phyloP scores from a whole-genome alignment of 2,888 invertebrate species.

The Dione vanillae region DNA sequence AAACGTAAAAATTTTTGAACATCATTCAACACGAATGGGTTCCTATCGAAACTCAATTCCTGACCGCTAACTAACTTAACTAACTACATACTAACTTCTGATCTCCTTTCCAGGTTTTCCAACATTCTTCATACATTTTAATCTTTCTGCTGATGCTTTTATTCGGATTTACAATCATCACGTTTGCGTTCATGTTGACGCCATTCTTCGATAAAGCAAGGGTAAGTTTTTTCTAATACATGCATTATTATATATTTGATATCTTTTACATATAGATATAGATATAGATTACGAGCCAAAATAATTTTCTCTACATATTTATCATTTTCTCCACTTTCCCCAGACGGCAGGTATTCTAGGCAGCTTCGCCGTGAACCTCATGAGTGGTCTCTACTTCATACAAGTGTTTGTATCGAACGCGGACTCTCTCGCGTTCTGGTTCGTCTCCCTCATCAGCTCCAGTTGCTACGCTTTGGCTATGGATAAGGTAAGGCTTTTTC shows the following conservation, averaged over 20 bases:
- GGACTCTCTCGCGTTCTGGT: conserved; percentile 88
- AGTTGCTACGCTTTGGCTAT: conserved; percentile 93
- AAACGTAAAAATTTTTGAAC: no score
- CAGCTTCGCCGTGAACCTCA: conserved; percentile 90
- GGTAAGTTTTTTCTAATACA: conserved; percentile 76
- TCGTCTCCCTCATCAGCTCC: conserved; percentile 91
- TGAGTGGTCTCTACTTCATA: conserved; percentile 91
- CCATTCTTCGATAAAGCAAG: conserved; percentile 94
- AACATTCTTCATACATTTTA: conserved; percentile 90
- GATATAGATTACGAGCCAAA: no score
- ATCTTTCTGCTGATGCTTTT: conserved; percentile 91
- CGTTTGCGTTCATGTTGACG: conserved; percentile 92
- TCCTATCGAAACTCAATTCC: no score
- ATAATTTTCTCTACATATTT: no score
- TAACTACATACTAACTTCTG: no score
- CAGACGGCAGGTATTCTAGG: conserved; percentile 92
- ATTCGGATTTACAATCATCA: conserved; percentile 92
- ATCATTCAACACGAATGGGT: no score
- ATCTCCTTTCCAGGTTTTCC: conserved; percentile 85
- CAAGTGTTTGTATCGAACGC: conserved; percentile 90
- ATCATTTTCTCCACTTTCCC: conserved; percentile 27
- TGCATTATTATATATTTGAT: background rate
- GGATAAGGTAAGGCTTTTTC: conserved; percentile 87
- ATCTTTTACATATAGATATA: no score
- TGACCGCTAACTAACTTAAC: no score